A percentile compares a stretch with the other conserved stretches of the same genome.
Evolutionary conservation across 2,888 invertebrate species (phyloP).

Genomic region (Andrena minutula): DNA sequence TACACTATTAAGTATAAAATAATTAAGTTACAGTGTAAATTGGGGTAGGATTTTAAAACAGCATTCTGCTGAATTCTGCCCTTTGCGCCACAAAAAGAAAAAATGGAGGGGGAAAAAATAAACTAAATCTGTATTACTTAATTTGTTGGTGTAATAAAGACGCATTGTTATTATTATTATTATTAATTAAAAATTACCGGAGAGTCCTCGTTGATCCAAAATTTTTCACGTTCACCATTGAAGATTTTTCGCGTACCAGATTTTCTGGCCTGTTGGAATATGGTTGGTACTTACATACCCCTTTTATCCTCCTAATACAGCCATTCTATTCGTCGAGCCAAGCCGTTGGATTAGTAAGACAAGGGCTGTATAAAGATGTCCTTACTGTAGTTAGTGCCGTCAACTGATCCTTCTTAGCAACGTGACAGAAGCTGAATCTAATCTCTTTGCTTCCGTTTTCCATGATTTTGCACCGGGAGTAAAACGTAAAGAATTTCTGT

Average conservation of each 20-base stretch:
- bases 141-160: no score
- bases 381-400: conserved; percentile 78
- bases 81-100: no score
- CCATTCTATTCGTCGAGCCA: conserved; percentile 61
- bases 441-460: conserved; percentile 68
- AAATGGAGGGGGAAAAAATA: no score
- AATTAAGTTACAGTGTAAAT: no score
- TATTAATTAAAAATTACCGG: no score
- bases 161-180: no score
- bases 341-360: conserved; percentile 73
- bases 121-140: no score
- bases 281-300: background rate
- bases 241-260: background rate
- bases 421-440: conserved; percentile 63
- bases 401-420: conserved; percentile 78
- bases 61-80: no score
- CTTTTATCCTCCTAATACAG: conserved; percentile 23
- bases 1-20: no score
- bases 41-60: no score
- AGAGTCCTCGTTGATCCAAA: background rate
- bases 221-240: background rate
- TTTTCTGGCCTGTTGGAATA: background rate
- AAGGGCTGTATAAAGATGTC: conserved; percentile 66
- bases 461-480: conserved; percentile 6
- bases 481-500: background rate